Evolutionary conservation across 1,140 invertebrate species (phyloP).

Genomic region (Xylocopa sonorina): DNA sequence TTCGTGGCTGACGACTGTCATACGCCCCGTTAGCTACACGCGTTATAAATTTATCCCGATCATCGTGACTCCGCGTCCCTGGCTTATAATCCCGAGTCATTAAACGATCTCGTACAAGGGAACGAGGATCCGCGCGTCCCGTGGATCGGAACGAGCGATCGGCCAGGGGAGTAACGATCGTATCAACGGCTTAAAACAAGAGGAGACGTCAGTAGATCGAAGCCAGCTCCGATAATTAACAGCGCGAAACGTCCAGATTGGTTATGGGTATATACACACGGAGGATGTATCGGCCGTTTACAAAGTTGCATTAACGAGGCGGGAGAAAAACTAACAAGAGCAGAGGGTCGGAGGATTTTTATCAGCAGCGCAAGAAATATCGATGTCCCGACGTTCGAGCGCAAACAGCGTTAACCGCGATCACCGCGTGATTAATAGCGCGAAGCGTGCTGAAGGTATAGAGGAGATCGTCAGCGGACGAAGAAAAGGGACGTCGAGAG

Average conservation of each 20-base stretch:
- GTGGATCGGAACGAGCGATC: constrained; percentile 21
- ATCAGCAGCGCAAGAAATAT: neutral
- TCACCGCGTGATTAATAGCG: constrained; percentile 21
- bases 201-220: neutral
- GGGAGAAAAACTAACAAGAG: neutral
- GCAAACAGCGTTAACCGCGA: constrained; percentile 20
- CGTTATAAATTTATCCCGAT: neutral
- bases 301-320: neutral
- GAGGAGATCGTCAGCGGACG: neutral
- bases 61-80: constrained; percentile 8
- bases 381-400: constrained; percentile 8
- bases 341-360: neutral
- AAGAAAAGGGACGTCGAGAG: neutral
- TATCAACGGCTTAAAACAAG: neutral
- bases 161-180: neutral
- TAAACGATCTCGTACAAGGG: neutral
- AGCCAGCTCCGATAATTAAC: constrained; percentile 15
- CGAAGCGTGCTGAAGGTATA: neutral
- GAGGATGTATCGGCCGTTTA: neutral
- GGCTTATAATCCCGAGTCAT: constrained; percentile 14
- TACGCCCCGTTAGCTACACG: neutral
- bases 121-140: neutral
- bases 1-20: too few species aligned
- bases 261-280: constrained; percentile 8
- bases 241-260: neutral